Base-by-base conservation (phyloP, 1,140 invertebrate genomes). In the Pteromalus puparum region DNA sequence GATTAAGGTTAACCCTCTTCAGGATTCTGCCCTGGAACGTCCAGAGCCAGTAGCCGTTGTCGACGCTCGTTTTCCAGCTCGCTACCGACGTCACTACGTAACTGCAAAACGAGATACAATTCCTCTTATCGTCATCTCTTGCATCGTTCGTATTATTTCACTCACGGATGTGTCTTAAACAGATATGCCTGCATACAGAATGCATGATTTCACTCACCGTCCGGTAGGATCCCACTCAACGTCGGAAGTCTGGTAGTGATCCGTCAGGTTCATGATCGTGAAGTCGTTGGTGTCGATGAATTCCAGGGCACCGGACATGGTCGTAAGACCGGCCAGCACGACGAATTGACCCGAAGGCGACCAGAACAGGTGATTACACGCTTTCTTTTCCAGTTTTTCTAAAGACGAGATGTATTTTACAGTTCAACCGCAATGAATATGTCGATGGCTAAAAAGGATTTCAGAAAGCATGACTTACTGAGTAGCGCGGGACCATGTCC, bases 151-250 rank as follows among this genome's bases (percentile, higher is more conserved):
- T 9, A 9, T 42, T 42, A 7, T 10, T 42, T 42, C 38, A 42
- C 38, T 42, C 38, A 42, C 38, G 6, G 38, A 12, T 42, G 38
- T 9, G 7, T 42, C 5, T 10, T 42, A 42, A 42, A 9, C 10
- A 42, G 9, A 1, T 42, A 21, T n/a, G 3, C 24, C 13, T 70
- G 65, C n/a, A 10, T n/a, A 67, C n/a, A n/a, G 18, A 24, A 6
- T 10, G 21, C n/a, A 68, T 12, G 6, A 3, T n/a, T 10, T 10
- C 26, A 82, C 13, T 84, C 88, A 93, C 89, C 99, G 95, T 24
- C 99, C 99, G 42, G 99, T 99, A 9, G 99, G 99, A 94, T 99
- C 99, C 99, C 99, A 99, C 92, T 99, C 98, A 4, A 99, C 97
- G 89, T 99, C 98, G 0, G 98, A 98, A 88, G 97, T 96, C 94